Conservation (phyloP, 2,888 invertebrate species). For the Ellobium chinense region DNA sequence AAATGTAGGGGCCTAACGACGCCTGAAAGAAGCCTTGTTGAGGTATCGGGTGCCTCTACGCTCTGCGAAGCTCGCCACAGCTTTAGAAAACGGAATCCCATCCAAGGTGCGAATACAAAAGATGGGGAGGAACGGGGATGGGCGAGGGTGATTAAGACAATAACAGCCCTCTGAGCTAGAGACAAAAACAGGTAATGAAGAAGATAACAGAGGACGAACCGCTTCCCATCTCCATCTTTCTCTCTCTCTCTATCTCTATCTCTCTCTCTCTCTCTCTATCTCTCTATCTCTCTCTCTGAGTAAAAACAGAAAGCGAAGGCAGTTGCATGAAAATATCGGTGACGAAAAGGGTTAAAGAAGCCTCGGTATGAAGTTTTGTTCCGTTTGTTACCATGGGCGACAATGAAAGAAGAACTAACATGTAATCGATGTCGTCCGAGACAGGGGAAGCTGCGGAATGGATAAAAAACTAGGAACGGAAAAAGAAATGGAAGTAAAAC, state of each 20-base stretch:
- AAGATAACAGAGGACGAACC: too few species aligned
- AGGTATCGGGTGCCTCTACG: not conserved
- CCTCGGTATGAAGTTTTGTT: conserved; percentile 1
- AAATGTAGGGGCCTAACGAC: not conserved
- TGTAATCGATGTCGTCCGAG: not conserved
- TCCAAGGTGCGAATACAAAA: not conserved
- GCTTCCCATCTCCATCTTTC: too few species aligned
- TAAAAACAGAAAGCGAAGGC: not conserved
- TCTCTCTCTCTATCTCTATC: too few species aligned
- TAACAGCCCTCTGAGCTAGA: too few species aligned
- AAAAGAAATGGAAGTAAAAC: not conserved
- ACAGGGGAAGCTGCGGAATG: not conserved
- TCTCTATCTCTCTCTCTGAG: too few species aligned
- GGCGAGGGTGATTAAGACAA: not conserved
- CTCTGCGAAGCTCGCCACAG: not conserved
- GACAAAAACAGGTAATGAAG: too few species aligned
- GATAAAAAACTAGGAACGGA: not conserved
- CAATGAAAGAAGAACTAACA: conserved; percentile 16
- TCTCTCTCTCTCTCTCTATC: too few species aligned
- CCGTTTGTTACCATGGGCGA: conserved; percentile 17
- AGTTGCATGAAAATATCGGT: not conserved
- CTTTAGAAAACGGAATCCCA: too few species aligned
- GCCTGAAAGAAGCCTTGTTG: not conserved
- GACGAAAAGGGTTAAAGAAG: conserved; percentile 8
- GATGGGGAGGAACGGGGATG: not conserved